Base-by-base conservation (phyloP, 2,797 vertebrate species). In the Sebastes vulpes region DNA sequence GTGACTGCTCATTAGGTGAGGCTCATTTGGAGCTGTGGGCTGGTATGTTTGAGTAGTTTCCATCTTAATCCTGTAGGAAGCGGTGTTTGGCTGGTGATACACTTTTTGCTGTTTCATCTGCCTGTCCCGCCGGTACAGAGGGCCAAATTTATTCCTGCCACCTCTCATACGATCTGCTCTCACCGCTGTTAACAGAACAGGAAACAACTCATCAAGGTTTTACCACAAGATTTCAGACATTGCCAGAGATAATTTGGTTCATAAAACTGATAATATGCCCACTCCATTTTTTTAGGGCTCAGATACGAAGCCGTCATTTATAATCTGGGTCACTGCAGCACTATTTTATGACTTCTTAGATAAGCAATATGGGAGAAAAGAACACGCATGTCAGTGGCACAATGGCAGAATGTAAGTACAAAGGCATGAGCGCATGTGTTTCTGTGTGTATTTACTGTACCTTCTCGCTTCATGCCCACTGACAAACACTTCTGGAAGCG, bases 61-160 rank as follows among this genome's bases (percentile, higher is more conserved):
- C 78, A 88, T 84, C 88, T 96, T 96, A 29, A 94, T 88, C 85
- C 94, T 94, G 86, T 84, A 85, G 92, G 93, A 81, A 29, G 89
- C 78, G 54, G 78, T 80, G 75, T 87, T 90, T 42, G 75, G 9
- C 70, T 93, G 91, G 50, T 86, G 79, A 67, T 57, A 53, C 16
- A 71, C 79, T 48, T 48, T 94, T 75, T 96, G 95, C 83, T 95
- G 95, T 85, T 97, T 97, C 82, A 96, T 84, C 73, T 96, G 96
- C 81, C 95, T 92, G 95, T 97, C 95, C 58, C 87, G 87, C 23
- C 95, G 91, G 81, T 97, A 97, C 20, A 97, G 75, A 57, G 96
- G 96, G 21, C 97, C 96, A 83, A 97, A 97, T 84, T 96, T 97
- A 88, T 97, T 97, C 83, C 97, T 92, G 18, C 97, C 97, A 8